phyloP scores from a whole-genome alignment of 1,140 invertebrate species.

The Elysia chlorotica region DNA sequence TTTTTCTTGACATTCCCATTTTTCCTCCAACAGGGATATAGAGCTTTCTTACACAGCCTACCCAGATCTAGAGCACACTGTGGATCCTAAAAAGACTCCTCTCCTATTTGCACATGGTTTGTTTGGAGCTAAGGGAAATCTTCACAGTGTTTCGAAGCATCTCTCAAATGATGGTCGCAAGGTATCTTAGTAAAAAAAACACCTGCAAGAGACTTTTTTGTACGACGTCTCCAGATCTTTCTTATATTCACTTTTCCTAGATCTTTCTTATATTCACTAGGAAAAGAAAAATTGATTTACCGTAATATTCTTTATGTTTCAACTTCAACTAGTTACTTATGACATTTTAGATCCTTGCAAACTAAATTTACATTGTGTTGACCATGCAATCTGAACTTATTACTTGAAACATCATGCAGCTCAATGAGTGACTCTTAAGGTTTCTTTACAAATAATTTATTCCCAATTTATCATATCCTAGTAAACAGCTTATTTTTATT shows the following conservation, averaged over 20 bases:
- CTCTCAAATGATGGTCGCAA: slow-evolving; percentile 70
- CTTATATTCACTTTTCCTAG: no score
- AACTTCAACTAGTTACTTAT: no score
- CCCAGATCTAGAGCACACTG: slow-evolving; percentile 16
- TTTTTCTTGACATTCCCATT: no score
- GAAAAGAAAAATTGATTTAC: no score
- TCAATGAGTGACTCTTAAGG: not conserved
- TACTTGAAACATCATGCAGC: not conserved
- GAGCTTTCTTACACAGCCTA: slow-evolving; percentile 36
- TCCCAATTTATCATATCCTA: no score
- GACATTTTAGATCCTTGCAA: no score
- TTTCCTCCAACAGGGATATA: slow-evolving; percentile 22
- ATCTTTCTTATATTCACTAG: no score
- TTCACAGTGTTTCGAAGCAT: slow-evolving; percentile 78
- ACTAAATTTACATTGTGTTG: no score
- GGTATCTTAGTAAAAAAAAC: no score
- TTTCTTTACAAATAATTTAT: no score
- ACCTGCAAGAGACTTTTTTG: not conserved
- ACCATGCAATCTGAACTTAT: not conserved
- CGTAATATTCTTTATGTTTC: no score
- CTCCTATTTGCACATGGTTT: slow-evolving; percentile 85
- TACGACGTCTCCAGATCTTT: no score
- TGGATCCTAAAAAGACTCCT: slow-evolving; percentile 61
- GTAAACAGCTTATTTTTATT: not conserved
- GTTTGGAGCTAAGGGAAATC: slow-evolving; percentile 85